Evolutionary conservation across 2,113 vertebrate species (phyloP).

Genomic region (Oxyruncus cristatus): DNA sequence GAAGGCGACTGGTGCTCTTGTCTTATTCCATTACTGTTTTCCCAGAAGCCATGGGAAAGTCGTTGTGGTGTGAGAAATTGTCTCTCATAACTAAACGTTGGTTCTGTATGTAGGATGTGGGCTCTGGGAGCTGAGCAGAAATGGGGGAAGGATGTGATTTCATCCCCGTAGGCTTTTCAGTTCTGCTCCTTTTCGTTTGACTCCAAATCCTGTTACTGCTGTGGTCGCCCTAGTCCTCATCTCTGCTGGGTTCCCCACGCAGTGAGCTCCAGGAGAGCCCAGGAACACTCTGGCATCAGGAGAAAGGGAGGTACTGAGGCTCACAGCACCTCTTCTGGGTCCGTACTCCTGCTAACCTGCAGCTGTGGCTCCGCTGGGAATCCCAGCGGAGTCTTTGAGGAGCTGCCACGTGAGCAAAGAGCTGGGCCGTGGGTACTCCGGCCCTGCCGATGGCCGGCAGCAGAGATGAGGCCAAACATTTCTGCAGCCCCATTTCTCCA

Average conservation of each 20-base stretch:
- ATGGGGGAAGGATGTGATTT: not conserved
- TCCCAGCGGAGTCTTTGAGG: not conserved
- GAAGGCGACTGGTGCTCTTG: not conserved
- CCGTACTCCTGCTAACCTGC: not conserved
- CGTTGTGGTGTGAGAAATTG: not conserved
- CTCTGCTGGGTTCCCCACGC: not conserved
- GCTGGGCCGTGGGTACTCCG: not conserved
- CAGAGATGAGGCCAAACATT: not conserved
- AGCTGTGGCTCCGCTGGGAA: not conserved
- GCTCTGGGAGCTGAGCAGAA: not conserved
- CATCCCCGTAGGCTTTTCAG: not conserved
- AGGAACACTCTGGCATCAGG: not conserved
- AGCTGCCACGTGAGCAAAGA: not conserved
- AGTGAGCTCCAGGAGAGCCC: not conserved
- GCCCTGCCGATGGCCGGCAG: not conserved
- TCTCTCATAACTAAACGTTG: not conserved
- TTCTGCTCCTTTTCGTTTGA: not conserved
- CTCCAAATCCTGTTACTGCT: not conserved
- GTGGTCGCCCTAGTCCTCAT: not conserved
- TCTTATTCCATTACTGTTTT: fast-evolving
- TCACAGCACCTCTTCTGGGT: not conserved
- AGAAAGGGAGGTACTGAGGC: fast-evolving
- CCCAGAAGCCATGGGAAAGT: not conserved
- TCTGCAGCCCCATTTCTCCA: not conserved
- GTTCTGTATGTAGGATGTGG: fast-evolving